Evolutionary conservation across 2,797 vertebrate genomes (phyloP).

Genomic region (Pangasius djambal): DNA sequence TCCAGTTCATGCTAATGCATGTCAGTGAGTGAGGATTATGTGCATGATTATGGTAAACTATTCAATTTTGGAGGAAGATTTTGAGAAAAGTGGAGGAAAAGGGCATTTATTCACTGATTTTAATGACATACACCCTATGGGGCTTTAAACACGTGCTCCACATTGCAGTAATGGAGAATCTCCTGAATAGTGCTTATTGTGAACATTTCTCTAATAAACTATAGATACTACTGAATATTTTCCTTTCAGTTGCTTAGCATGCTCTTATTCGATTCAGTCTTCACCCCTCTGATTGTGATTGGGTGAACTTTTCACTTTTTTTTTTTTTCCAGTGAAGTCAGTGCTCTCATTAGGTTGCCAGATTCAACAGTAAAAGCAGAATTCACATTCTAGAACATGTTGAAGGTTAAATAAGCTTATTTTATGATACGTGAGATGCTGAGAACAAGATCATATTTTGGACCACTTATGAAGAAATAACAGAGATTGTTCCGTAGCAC

Average conservation of each 20-base stretch:
- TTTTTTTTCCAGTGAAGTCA: background rate
- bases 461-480: constrained; percentile 31
- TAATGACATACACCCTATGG: background rate
- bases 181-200: background rate
- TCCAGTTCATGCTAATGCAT: background rate
- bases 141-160: background rate
- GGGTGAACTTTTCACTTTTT: background rate
- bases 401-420: constrained; percentile 11
- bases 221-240: background rate
- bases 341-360: background rate
- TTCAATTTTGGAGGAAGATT: background rate
- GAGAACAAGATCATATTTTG: constrained; percentile 12
- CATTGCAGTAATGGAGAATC: background rate
- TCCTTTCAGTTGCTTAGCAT: background rate
- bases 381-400: background rate
- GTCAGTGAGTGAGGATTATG: background rate
- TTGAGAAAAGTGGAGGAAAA: background rate
- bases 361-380: constrained; percentile 25
- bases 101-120: background rate
- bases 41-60: background rate
- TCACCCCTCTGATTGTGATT: background rate
- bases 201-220: background rate
- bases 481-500: background rate
- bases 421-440: constrained; percentile 16
- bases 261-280: background rate